Base-by-base conservation (phyloP, 2,888 invertebrate genomes). In the Slavum lentiscoides region DNA sequence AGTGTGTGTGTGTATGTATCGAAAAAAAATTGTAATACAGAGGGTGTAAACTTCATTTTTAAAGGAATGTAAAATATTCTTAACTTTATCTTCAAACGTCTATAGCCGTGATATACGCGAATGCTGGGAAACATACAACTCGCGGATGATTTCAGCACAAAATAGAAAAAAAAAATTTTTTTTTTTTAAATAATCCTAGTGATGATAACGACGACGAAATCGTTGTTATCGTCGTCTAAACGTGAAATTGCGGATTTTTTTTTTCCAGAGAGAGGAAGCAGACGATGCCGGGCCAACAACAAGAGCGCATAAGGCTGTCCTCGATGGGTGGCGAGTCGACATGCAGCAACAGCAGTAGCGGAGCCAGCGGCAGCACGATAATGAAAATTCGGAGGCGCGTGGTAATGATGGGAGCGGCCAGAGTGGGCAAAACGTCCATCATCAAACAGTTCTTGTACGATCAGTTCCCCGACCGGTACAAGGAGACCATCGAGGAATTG, bases 401-500 rank as follows among this genome's bases (percentile, higher is more conserved):
- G 55, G 87, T 87, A 58, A 85, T 87, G 81, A 87, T 87, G 87
- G 87, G 87, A 19, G 84, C 86, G 1, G 89, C 89, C 1, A 86
- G 88, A 82, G 90, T 90, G 70, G 91, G 91, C 21, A 91, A 91
- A 85, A 90, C 90, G 62, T 89, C 89, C 84, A 89, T 91, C 83
- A 88, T 91, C 82, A 88, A 89, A 81, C 87, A 90, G 82, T 91
- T 91, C 85, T 87, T 91, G 39, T 89, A 89, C 84, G 89, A 90
- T 83, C 82, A 87, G 17, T 91, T 88, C 85, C 86, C 87, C 15
- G 87, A 88, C 55, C 88, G 89, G 72, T 91, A 91, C 86, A 88
- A 89, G 69, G 89, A 90, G 84, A 91, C 91, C 0, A 89, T 91
- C 7, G 91, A 91, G 85, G 91, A 91, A 85, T 86, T 91, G 68